A percentile compares a stretch with the other conserved stretches of the same genome.
phyloP scores from a whole-genome alignment of 2,888 invertebrate species.

The Habroteleia sp. region DNA sequence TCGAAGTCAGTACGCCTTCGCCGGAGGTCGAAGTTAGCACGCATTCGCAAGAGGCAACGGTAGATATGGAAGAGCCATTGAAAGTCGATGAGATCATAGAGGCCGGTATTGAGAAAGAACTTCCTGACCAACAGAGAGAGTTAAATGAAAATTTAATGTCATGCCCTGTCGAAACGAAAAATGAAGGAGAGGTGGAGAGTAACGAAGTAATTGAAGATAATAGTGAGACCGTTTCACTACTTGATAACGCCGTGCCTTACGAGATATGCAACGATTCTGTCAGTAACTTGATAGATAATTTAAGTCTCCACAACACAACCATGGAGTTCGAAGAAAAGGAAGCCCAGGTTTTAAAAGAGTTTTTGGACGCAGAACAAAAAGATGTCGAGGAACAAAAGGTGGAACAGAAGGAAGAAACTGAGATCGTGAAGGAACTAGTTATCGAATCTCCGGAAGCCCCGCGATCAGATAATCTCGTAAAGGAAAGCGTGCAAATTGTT shows the following conservation, averaged over 20 bases:
- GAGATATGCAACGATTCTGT: slow-evolving; percentile 14
- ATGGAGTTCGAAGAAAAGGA: slow-evolving; percentile 56
- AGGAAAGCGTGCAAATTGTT: no score
- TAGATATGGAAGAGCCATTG: no score
- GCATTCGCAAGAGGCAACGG: no score
- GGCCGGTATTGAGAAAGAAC: no score
- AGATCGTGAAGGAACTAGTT: slow-evolving; percentile 67
- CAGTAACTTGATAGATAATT: not conserved
- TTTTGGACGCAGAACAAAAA: slow-evolving; percentile 60
- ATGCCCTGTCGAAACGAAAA: no score
- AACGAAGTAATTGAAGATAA: slow-evolving; percentile 34
- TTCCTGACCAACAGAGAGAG: no score
- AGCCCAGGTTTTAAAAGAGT: slow-evolving; percentile 60
- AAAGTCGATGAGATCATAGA: no score
- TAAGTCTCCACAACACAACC: slow-evolving; percentile 44
- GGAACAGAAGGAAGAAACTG: slow-evolving; percentile 47
- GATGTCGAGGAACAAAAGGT: slow-evolving; percentile 64
- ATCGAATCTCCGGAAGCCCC: slow-evolving; percentile 63
- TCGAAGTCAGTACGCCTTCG: no score
- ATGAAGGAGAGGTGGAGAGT: no score
- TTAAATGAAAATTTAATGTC: no score
- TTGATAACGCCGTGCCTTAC: slow-evolving; percentile 39
- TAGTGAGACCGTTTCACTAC: slow-evolving; percentile 20
- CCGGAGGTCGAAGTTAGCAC: no score
- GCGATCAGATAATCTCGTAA: slow-evolving; percentile 3